These are phyloP conservation scores for Hyperoodon ampullatus DNA, from an alignment of 2,113 vertebrate genomes.

Conservation along the genomic window DNA sequence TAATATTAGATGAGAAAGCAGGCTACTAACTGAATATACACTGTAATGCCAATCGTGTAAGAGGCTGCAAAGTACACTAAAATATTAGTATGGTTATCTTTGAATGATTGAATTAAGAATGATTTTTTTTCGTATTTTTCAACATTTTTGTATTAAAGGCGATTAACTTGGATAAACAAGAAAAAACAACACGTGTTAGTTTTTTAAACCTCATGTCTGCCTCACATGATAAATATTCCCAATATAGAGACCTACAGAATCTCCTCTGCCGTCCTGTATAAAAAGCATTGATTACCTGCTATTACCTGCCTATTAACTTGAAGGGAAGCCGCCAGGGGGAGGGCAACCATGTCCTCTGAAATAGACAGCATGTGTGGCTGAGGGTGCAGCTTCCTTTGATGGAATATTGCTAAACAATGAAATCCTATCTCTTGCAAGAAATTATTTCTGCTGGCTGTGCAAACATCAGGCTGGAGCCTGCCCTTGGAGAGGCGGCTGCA, in stretches of 20 bases:
- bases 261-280: neutral
- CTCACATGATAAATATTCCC: neutral
- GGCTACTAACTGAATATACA: too few relatives aligned
- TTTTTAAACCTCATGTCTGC: neutral
- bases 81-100: neutral
- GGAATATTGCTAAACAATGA: constrained; percentile 69
- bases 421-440: constrained; percentile 74
- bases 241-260: neutral
- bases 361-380: neutral
- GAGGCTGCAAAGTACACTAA: neutral
- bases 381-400: constrained; percentile 64
- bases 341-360: neutral
- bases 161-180: constrained; percentile 19
- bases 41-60: neutral
- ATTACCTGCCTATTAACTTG: constrained; percentile 54
- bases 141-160: neutral
- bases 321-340: neutral
- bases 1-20: neutral
- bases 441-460: constrained; percentile 78
- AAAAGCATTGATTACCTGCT: constrained; percentile 65
- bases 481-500: constrained; percentile 67
- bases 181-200: neutral
- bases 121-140: neutral
- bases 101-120: neutral
- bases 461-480: constrained; percentile 72